phyloP scores from a whole-genome alignment of 2,888 invertebrate species.

The Leucophenga maculata region DNA sequence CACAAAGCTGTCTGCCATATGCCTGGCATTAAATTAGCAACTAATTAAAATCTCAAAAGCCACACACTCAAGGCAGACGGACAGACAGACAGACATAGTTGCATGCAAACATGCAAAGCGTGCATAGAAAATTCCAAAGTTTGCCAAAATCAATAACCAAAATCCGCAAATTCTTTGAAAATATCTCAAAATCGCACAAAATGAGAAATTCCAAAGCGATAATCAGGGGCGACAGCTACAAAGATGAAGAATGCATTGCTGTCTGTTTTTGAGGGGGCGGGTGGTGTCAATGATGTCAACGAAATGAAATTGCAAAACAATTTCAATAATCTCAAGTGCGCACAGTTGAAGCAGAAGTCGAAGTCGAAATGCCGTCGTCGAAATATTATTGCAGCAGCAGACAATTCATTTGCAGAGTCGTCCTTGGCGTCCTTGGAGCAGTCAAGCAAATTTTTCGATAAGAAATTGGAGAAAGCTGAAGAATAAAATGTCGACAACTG shows the following conservation, averaged over 20 bases:
- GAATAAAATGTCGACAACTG: slow-evolving; percentile 37
- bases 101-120: too few relatives aligned
- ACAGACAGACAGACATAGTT: slow-evolving; percentile 20
- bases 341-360: slow-evolving; percentile 43
- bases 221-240: slow-evolving; percentile 43
- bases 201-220: slow-evolving; percentile 61
- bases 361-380: too few relatives aligned
- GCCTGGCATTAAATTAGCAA: slow-evolving; percentile 53
- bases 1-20: too few relatives aligned
- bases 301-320: slow-evolving; percentile 58
- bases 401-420: slow-evolving; percentile 40
- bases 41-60: slow-evolving; percentile 60
- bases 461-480: slow-evolving; percentile 52
- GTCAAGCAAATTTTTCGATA: slow-evolving; percentile 50
- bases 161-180: slow-evolving; percentile 60
- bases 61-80: slow-evolving; percentile 32
- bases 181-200: slow-evolving; percentile 53
- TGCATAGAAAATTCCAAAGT: slow-evolving; percentile 10
- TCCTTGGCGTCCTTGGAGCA: slow-evolving; percentile 43
- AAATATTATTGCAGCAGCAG: slow-evolving; percentile 31
- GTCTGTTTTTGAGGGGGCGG: not conserved
- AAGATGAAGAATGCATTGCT: slow-evolving; percentile 34
- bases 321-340: slow-evolving; percentile 66
- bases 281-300: slow-evolving; percentile 26
- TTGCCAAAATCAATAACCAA: slow-evolving; percentile 60